phyloP scores from a whole-genome alignment of 2,797 vertebrate species.

The Tolypeutes matacus region DNA sequence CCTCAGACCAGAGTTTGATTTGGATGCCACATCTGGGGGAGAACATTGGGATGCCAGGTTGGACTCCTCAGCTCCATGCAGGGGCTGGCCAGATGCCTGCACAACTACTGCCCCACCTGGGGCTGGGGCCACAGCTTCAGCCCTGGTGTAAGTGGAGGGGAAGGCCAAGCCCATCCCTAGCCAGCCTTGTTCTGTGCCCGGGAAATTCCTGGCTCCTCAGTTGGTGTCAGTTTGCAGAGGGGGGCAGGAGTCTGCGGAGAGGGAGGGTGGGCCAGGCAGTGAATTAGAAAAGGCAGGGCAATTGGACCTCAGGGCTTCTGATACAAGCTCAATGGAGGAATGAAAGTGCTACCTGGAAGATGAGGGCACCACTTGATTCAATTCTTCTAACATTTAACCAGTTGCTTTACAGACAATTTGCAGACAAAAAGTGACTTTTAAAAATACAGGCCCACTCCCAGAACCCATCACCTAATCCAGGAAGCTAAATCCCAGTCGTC shows the following conservation, averaged over 20 bases:
- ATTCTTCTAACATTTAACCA: constrained; percentile 57
- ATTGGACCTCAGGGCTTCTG: background rate
- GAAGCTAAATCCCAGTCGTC: background rate
- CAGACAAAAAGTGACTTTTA: constrained; percentile 62
- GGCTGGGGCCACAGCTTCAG: background rate
- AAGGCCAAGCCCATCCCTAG: background rate
- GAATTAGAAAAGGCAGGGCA: background rate
- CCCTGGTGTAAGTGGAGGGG: background rate
- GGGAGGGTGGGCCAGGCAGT: accelerated
- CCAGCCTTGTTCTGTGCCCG: background rate
- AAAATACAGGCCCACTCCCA: constrained; percentile 25
- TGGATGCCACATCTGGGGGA: background rate
- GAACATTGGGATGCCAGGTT: background rate
- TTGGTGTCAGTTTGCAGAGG: background rate
- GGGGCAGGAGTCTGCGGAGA: background rate
- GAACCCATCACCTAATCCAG: constrained; percentile 11
- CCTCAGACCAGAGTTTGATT: background rate
- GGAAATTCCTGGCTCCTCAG: background rate
- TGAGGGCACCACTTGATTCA: background rate
- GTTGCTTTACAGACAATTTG: constrained; percentile 63
- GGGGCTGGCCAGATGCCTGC: accelerated
- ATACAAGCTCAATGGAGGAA: background rate
- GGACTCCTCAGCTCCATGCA: background rate
- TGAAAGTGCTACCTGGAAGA: constrained; percentile 53
- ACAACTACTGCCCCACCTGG: background rate